phyloP scores from a whole-genome alignment of 2,113 vertebrate genomes.

The Microtus richardsoni region DNA sequence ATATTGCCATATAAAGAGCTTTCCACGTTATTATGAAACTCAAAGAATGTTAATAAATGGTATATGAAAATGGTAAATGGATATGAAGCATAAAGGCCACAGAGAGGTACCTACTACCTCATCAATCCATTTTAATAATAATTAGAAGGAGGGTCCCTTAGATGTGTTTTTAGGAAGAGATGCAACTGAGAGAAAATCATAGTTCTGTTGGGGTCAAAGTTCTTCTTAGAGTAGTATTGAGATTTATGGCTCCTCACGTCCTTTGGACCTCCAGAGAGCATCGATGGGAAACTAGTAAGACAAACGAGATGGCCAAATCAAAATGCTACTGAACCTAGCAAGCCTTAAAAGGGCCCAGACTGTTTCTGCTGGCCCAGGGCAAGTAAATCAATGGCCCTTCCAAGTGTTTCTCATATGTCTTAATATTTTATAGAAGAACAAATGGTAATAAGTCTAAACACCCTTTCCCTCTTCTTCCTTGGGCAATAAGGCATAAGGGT shows the following conservation, averaged over 20 bases:
- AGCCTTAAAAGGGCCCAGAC: not conserved
- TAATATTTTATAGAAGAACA: not conserved
- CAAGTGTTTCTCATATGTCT: not conserved
- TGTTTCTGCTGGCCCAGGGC: not conserved
- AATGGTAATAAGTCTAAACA: not conserved
- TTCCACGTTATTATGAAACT: not conserved
- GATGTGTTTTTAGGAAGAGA: slow-evolving; percentile 2
- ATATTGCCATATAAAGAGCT: not conserved
- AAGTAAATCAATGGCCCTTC: not conserved
- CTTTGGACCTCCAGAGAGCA: not conserved
- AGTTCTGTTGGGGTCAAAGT: not conserved
- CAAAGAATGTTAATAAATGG: not conserved
- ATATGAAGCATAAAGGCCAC: not conserved
- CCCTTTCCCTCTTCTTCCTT: not conserved
- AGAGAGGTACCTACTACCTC: not conserved
- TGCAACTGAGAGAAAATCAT: not conserved
- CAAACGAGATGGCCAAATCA: not conserved
- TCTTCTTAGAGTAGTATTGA: not conserved
- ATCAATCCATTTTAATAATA: not conserved
- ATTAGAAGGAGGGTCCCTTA: not conserved
- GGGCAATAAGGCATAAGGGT: not conserved
- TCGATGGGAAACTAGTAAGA: not conserved
- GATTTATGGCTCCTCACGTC: not conserved
- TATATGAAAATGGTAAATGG: not conserved
- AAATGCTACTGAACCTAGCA: not conserved